Percentiles rank a stretch among this genome's conserved stretches.
Conservation (phyloP, 2,113 vertebrate species). For the Melospiza georgiana region DNA sequence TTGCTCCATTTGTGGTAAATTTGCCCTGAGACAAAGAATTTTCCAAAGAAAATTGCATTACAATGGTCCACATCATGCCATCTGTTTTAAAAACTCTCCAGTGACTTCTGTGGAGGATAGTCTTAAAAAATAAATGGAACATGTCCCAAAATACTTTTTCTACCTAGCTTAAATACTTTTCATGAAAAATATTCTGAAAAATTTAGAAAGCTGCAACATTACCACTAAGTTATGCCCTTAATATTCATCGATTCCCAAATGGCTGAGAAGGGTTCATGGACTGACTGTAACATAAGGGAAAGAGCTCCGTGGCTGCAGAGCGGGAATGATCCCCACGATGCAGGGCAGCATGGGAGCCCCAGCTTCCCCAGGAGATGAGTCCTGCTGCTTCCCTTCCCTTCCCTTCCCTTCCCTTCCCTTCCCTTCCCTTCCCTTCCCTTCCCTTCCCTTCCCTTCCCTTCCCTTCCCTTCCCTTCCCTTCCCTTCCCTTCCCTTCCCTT, state of each 20-base stretch:
- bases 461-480: too few relatives aligned
- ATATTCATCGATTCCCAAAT: background rate
- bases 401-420: background rate
- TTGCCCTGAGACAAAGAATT: conserved; percentile 47
- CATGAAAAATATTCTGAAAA: background rate
- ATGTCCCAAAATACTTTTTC: conserved; percentile 6
- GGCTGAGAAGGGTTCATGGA: background rate
- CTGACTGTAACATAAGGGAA: accelerated
- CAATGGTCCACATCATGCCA: conserved; percentile 24
- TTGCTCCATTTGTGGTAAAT: conserved; percentile 52
- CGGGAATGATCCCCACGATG: accelerated
- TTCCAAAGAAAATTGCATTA: conserved; percentile 54
- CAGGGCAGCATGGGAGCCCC: background rate
- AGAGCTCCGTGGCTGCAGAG: background rate
- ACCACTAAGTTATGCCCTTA: background rate
- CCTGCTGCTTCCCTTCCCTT: background rate
- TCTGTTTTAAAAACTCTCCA: conserved; percentile 50
- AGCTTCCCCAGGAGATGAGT: accelerated
- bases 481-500: too few relatives aligned
- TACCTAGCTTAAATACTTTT: conserved; percentile 19
- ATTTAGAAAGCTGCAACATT: background rate
- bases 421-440: too few relatives aligned
- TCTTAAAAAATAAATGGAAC: conserved; percentile 47
- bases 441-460: too few relatives aligned
- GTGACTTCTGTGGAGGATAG: background rate